Evolutionary conservation across 2,113 vertebrate genomes (phyloP), one percentile per base, ranked within the genome.

Genomic region (Macquaria ambigua): DNA sequence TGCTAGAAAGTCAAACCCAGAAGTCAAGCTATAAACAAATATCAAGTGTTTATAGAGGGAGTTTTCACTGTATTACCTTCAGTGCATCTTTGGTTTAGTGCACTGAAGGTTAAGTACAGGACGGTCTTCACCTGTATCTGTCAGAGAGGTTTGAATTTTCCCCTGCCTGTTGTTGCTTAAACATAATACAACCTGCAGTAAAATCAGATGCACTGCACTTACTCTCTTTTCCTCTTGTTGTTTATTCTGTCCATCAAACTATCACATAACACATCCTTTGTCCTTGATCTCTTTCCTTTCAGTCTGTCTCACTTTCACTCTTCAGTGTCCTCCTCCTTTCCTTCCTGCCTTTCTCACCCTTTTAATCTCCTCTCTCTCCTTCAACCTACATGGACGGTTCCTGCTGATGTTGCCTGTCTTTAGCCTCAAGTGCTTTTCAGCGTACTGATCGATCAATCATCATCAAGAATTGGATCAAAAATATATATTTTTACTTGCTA

Each of bases 251-350:
- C 7, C 9, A 62, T 46, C 18, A 20, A 74, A 52, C 43, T 14
- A 31, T 64, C 7, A 34, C 34, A 34, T 34, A 20, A 25, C 58
- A 25, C 67, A n/a, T 73, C 59, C 63, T 67, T 34, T 55, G 20
- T 46, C 55, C 58, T 59, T 18, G 25, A 61, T 53, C 48, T 50
- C 48, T 28, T 69, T 56, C 77, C 6, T 52, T n/a, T 71, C 46
- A 41, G 41, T 70, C 34, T 14, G 15, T 62, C 58, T 85, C 43
- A 52, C 81, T 72, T 77, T 83, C 77, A 61, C 89, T 81, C 63
- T 20, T 48, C 23, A 0, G 23, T 43, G 31, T 69, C 70, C 25
- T 74, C 55, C 31, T n/a, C 59, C 46, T 73, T 53, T 75, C 70
- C 79, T 79, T 25, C 21, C 8, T 21, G n/a, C 39, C 34, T 50